These are phyloP conservation scores for Drosophila gaucha DNA, from an alignment of 2,888 invertebrate genomes.

Conservation along the genomic window DNA sequence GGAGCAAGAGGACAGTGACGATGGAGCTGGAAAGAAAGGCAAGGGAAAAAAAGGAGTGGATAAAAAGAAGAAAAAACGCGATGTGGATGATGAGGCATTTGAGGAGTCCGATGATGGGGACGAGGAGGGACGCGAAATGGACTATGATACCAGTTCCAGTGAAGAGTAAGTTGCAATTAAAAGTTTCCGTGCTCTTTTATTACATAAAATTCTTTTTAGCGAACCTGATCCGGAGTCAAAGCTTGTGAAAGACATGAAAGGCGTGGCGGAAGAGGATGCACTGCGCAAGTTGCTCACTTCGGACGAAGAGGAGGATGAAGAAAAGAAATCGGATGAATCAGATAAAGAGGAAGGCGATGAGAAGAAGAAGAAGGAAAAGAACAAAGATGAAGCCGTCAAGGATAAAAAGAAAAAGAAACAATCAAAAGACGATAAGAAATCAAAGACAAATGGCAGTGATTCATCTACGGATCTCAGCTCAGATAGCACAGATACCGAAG, in stretches of 20 bases:
- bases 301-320: constrained; percentile 94
- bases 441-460: constrained; percentile 84
- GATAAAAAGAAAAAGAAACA: constrained; percentile 88
- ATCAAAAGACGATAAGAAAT: constrained; percentile 87
- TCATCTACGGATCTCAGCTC: constrained; percentile 90
- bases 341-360: constrained; percentile 90
- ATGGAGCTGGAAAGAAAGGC: constrained; percentile 88
- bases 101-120: constrained; percentile 99
- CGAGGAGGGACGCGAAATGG: constrained; percentile 96
- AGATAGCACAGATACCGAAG: constrained; percentile 89
- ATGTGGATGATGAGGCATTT: constrained; percentile 94
- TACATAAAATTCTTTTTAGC: constrained; percentile 78
- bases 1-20: constrained; percentile 87
- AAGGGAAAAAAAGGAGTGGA: constrained; percentile 86
- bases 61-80: constrained; percentile 90
- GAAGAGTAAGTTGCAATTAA: constrained; percentile 86
- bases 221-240: constrained; percentile 90
- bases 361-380: constrained; percentile 88
- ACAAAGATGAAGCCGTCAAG: constrained; percentile 86
- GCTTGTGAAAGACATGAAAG: constrained; percentile 92
- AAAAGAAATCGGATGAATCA: constrained; percentile 91
- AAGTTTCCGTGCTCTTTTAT: neutral
- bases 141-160: constrained; percentile 96
- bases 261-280: constrained; percentile 96
- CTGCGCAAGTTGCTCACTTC: constrained; percentile 93